Base-by-base conservation (phyloP, 2,113 vertebrate species). In the Rana temporaria region DNA sequence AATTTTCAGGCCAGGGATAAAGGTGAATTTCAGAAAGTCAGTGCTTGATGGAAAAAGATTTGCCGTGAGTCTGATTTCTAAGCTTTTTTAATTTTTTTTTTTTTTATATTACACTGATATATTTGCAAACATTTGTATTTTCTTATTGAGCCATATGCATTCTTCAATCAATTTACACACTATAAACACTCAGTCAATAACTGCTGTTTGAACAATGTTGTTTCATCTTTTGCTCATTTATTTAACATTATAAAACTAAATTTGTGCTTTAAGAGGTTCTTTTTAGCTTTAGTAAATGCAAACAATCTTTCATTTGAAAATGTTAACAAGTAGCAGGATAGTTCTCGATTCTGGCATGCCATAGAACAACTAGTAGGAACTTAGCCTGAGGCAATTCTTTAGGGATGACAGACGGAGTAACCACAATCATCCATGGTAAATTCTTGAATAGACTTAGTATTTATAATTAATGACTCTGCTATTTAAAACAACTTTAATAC, bases 321-420 rank as follows among this genome's bases (percentile, higher is more conserved):
- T 18, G 22, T 24, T 81, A 63, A 64, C 56, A 80, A 81, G 67
- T 32, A 72, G 38, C 67, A 72, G 68, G 77, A 67, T 69, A 30
- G 64, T 79, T 68, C 53, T 72, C 52, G 79, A 65, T 56, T 55
- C 57, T 81, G 69, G 69, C 69, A 81, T 81, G 69, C 70, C 22
- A 65, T 64, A 66, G 69, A 81, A 65, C 68, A 73, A 81, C 69
- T 81, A 26, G 79, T 70, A 73, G 79, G 60, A 81, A 62, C 73
- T 81, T 26, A 56, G 79, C 79, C 79, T 81, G 48, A 73, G 79
- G 79, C 79, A 65, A 17, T 71, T 73, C 79, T 73, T 73, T 63
- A 77, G 79, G 79, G 79, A 81, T 73, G 79, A 81, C 79, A 81
- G 79, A 73, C 26, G 42, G 69, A 63, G 63, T 81, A 81, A 81